Evolutionary conservation across 2,797 vertebrate species (phyloP).

Genomic region (Alectoris magna): DNA sequence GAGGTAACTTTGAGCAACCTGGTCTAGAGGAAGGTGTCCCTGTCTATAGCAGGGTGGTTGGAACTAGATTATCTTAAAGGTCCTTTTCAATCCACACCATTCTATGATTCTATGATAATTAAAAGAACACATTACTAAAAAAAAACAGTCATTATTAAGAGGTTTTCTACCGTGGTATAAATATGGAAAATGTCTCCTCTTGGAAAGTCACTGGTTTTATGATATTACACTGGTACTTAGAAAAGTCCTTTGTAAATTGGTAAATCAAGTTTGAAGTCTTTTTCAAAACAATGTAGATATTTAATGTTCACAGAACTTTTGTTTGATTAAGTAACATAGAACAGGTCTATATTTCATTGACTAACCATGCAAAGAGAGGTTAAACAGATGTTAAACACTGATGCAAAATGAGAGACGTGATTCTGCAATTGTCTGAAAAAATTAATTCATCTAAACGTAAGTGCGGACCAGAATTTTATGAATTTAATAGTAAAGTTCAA

Average conservation of each 20-base stretch:
- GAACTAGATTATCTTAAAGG: too few relatives aligned
- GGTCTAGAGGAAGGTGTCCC: too few relatives aligned
- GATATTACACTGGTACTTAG: not conserved
- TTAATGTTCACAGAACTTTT: not conserved
- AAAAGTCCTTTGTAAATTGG: not conserved
- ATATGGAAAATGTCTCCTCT: not conserved
- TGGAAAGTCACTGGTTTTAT: not conserved
- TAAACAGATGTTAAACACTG: not conserved
- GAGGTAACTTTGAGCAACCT: not conserved
- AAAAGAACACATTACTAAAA: not conserved
- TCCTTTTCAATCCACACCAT: too few relatives aligned
- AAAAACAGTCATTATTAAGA: not conserved
- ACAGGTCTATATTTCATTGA: not conserved
- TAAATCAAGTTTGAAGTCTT: not conserved
- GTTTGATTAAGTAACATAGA: not conserved
- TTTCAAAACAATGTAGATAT: not conserved
- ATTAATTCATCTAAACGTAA: not conserved
- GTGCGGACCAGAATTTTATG: not conserved
- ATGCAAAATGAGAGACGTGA: not conserved
- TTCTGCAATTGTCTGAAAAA: not conserved
- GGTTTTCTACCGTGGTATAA: not conserved
- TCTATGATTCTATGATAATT: too few relatives aligned
- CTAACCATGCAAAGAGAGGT: not conserved
- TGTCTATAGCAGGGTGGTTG: too few relatives aligned
- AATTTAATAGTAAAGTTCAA: not conserved